Conservation (phyloP, 2,797 vertebrate species). For the Lacerta bilineata region DNA sequence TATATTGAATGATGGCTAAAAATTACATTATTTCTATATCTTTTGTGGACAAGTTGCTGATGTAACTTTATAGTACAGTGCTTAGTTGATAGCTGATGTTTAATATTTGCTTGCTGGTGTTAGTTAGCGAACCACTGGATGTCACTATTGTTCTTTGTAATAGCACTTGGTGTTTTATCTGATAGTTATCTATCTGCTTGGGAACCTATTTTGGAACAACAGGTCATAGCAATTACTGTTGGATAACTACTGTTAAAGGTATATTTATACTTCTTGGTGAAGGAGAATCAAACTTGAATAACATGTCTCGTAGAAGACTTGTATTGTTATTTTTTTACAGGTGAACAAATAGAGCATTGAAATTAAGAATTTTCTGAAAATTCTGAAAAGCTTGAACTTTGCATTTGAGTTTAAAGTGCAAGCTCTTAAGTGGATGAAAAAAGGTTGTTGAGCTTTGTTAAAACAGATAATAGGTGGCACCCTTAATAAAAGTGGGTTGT, state of each 20-base stretch:
- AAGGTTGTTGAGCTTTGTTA: background rate
- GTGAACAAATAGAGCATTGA: background rate
- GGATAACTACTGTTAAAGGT: background rate
- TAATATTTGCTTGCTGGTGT: slow-evolving; percentile 14
- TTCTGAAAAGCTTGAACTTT: background rate
- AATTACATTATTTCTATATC: background rate
- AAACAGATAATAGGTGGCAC: too few relatives aligned
- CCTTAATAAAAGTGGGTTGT: too few relatives aligned
- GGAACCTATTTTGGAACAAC: background rate
- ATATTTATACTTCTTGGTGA: background rate
- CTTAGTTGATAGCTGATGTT: background rate
- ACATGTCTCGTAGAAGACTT: background rate
- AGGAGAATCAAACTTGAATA: background rate
- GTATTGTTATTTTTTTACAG: background rate
- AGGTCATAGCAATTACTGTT: background rate
- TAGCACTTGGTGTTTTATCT: background rate
- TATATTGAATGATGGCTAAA: background rate
- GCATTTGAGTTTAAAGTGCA: background rate
- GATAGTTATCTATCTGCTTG: background rate
- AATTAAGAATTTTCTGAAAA: background rate
- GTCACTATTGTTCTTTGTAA: slow-evolving; percentile 66
- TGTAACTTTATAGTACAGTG: background rate
- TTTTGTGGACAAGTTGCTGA: background rate
- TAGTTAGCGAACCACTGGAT: slow-evolving; percentile 66
- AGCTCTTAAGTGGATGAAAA: background rate